A percentile compares a stretch with the other conserved stretches of the same genome.
Evolutionary conservation across 2,113 vertebrate species (phyloP).

Genomic region (Saguinus imperator): DNA sequence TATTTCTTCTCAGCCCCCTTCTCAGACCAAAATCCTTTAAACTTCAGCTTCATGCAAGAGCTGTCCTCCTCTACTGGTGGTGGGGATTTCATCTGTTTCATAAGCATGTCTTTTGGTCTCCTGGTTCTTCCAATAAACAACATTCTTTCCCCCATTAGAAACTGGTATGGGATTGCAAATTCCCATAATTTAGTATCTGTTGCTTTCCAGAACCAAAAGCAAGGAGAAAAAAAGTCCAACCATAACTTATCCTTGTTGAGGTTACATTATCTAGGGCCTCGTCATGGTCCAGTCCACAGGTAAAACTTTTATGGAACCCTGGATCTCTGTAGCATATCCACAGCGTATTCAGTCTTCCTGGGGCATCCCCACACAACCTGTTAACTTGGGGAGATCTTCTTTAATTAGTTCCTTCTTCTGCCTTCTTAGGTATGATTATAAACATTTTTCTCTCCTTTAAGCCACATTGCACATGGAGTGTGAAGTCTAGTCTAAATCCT

Average conservation of each 20-base stretch:
- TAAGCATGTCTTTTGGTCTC: not conserved
- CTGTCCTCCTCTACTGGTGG: not conserved
- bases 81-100: not conserved
- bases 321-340: fast-evolving
- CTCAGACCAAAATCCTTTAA: not conserved
- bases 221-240: not conserved
- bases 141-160: not conserved
- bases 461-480: too few relatives aligned
- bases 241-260: not conserved
- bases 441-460: not conserved
- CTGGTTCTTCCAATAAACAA: not conserved
- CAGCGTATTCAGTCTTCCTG: fast-evolving
- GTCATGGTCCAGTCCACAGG: fast-evolving
- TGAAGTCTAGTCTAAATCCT: too few relatives aligned
- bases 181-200: not conserved
- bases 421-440: too few relatives aligned
- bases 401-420: too few relatives aligned
- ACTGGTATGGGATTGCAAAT: not conserved
- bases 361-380: fast-evolving
- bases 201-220: not conserved
- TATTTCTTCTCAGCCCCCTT: not conserved
- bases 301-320: fast-evolving
- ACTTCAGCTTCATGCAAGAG: not conserved
- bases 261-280: fast-evolving
- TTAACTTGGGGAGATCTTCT: not conserved